A percentile compares a stretch with the other conserved stretches of the same genome.
Conservation (phyloP, 2,797 vertebrate genomes). For the Coranthus polyacanthus region DNA sequence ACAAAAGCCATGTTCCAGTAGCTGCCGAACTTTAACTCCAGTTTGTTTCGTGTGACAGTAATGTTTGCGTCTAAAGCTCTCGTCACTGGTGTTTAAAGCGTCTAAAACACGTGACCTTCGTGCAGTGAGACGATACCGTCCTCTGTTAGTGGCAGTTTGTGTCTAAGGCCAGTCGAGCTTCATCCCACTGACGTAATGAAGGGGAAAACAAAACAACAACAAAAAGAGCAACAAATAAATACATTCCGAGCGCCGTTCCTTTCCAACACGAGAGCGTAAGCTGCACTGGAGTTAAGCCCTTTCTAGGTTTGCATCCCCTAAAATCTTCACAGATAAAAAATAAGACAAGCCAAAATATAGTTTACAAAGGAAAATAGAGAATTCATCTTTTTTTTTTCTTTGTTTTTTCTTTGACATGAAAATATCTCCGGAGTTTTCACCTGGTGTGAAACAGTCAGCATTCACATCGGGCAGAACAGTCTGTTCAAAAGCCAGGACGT, state of each 20-base stretch:
- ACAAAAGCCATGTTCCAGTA: constrained; percentile 37
- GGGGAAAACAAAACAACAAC: neutral
- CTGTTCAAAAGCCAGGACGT: constrained; percentile 77
- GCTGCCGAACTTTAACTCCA: constrained; percentile 34
- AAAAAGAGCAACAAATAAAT: constrained; percentile 40
- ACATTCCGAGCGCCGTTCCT: constrained; percentile 72
- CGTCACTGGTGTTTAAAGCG: too few relatives aligned
- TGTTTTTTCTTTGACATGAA: constrained; percentile 62
- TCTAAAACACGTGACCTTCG: too few relatives aligned
- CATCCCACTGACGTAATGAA: neutral
- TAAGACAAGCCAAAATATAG: constrained; percentile 69
- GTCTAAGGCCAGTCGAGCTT: constrained; percentile 12
- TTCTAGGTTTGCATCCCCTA: constrained; percentile 82
- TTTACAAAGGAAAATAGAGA: constrained; percentile 80
- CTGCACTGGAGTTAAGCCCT: constrained; percentile 84
- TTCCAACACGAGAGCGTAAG: constrained; percentile 78
- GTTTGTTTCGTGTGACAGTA: too few relatives aligned
- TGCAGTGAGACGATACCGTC: too few relatives aligned
- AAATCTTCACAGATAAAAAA: constrained; percentile 68
- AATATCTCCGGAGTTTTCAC: constrained; percentile 73
- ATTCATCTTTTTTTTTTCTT: constrained; percentile 65
- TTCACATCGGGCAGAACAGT: constrained; percentile 82
- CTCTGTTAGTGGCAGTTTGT: neutral
- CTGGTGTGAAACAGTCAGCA: constrained; percentile 84
- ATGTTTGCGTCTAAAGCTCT: too few relatives aligned